Base-by-base conservation (phyloP, 2,113 vertebrate genomes). In the Charadrius vociferus region DNA sequence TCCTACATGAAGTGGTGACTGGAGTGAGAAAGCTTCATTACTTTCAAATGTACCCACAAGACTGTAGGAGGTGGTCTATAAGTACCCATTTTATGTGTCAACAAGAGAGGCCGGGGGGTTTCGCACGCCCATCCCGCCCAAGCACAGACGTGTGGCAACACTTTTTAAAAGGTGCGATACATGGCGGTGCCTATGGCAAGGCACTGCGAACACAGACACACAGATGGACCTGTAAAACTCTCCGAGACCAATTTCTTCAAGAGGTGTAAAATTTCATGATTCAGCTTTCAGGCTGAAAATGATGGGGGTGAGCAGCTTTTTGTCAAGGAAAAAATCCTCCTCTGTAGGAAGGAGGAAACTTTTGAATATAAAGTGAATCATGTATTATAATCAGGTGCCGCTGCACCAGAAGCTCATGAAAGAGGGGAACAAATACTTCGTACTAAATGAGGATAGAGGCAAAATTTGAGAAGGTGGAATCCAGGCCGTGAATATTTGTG, bases 21-120 rank as follows among this genome's bases (percentile, higher is more conserved):
- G 61, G 61, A 74, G 71, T 63, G 52, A 87, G 78, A 94, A 80
- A 41, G 58, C 45, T 87, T 84, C 66, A 81, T 71, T 81, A 7
- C 73, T 87, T 92, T 36, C 72, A 66, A 88, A 62, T 0, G 4
- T 45, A 71, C 71, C 85, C 75, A n/a, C 47, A 47, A 52, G 88
- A 22, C 70, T 66, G 81, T 8, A 41, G 73, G 86, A 87, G 63
- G 37, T 61, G 67, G 34, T 66, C 86, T 77, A 71, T 90, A 90
- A 84, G 90, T 84, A 87, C 3, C 72, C 68, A 20, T 22, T 75
- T 39, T 49, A 58, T 32, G 47, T 83, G 62, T 58, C 47, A 56
- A 61, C 27, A 36, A 45, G 62, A 55, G 45, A 15, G 45, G 55
- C 39, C 32, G 9, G 32, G n/a, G 78, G 77, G 81, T 13, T 61